Base-by-base conservation (phyloP, 1,140 invertebrate genomes). In the Tetraneura akinire region DNA sequence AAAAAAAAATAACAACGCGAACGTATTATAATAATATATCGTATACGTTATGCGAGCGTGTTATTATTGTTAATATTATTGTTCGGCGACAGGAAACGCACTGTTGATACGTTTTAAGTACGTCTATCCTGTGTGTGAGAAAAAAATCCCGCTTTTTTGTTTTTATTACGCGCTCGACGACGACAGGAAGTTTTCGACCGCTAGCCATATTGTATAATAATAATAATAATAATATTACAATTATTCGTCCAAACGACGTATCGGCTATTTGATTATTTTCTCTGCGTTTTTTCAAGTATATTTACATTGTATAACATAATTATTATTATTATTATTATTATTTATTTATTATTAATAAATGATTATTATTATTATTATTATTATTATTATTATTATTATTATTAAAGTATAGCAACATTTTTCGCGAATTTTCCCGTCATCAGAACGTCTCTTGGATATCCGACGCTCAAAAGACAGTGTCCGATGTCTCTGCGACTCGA, bases 91-190 rank as follows among this genome's bases (percentile, higher is more conserved):
- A 78, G 74, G 74, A 78, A 78, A 78, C 74, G 55, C 55, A 78
- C 74, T 62, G 55, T 78, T 78, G 74, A 78, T 78, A 60, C 74
- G 42, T 60, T 57, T 78, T 78, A 78, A 78, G 74, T 78, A 55
- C 55, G 74, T 78, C 53, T 78, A 78, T 78, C 74, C 74, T 78
- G 74, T 78, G 74, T 62, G 55, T 60, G 74, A 78, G 74, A 78
- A 76, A 68, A 57, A 57, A 51, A 21, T 37, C 73, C 73, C 32
- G 21, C n/a, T 66, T 66, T 53, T n/a, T 42, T 66, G 14, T 71
- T 71, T 49, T 51, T 53, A 53, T 53, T 66, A 29, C 29, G 26
- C 62, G 29, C 14, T 6, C 32, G 32, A n/a, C 51, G 62, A 18
- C 62, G 26, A 57, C 55, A 62, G 57, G 57, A 62, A 68, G 29